Conservation (phyloP, 2,797 vertebrate genomes). For the Gobio occitaniae region DNA sequence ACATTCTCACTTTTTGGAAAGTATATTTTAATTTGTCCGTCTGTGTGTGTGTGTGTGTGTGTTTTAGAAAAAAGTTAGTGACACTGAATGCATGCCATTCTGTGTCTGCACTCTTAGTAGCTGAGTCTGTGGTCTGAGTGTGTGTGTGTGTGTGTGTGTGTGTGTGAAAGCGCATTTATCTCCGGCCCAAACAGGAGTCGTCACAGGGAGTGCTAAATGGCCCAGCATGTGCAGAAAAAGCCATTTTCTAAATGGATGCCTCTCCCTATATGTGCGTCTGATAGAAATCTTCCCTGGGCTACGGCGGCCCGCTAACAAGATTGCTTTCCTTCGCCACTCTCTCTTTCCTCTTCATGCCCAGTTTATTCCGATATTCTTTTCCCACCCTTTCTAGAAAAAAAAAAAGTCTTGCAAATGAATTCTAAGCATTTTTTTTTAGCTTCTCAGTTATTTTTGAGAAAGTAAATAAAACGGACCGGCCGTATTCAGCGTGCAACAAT, state of each 20-base stretch:
- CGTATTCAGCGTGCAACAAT: conserved; percentile 17
- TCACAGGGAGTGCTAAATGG: conserved; percentile 85
- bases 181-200: conserved; percentile 81
- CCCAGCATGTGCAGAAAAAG: conserved; percentile 84
- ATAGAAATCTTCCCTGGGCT: conserved; percentile 83
- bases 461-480: conserved; percentile 28
- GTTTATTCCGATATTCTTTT: conserved; percentile 71
- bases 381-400: conserved; percentile 50
- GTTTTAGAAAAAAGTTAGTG: conserved; percentile 40
- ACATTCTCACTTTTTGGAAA: conserved; percentile 17
- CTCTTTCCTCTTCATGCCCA: conserved; percentile 69
- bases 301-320: conserved; percentile 79
- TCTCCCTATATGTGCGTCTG: conserved; percentile 81
- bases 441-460: conserved; percentile 36
- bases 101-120: conserved; percentile 28
- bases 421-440: conserved; percentile 35
- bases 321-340: conserved; percentile 73
- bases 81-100: conserved; percentile 1
- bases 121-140: conserved; percentile 42
- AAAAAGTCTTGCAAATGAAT: conserved; percentile 73
- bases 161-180: conserved; percentile 75
- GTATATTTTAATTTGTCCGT: conserved; percentile 14
- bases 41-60: conserved; percentile 30
- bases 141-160: conserved; percentile 59
- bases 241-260: conserved; percentile 88